phyloP scores from a whole-genome alignment of 2,888 invertebrate genomes.

The Hemicrepidius hirtus region DNA sequence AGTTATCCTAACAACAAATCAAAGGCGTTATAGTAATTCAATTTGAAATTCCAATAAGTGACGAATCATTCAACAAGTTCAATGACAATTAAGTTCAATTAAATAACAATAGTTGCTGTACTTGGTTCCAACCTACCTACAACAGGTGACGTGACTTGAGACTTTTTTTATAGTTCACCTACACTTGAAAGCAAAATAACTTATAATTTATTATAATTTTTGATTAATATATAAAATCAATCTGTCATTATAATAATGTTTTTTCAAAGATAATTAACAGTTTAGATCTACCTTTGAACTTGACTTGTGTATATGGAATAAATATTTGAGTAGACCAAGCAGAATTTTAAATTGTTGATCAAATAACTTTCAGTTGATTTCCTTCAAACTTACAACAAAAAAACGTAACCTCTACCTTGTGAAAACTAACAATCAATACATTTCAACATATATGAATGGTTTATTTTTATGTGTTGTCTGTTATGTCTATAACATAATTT shows the following conservation, averaged over 20 bases:
- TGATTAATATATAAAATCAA: not conserved
- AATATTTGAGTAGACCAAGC: not conserved
- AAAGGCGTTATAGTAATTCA: not conserved
- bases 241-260: no score
- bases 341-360: not conserved
- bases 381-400: not conserved
- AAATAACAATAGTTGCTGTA: conserved; percentile 29
- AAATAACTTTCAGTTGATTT: not conserved
- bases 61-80: conserved; percentile 35
- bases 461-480: conserved; percentile 10
- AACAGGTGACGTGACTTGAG: conserved; percentile 9
- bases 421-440: not conserved
- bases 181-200: conserved; percentile 7
- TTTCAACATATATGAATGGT: not conserved
- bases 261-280: no score
- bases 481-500: conserved; percentile 9
- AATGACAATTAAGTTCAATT: conserved; percentile 37
- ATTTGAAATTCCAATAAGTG: conserved; percentile 20
- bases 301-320: not conserved
- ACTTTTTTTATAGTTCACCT: conserved; percentile 2
- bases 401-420: conserved; percentile 5
- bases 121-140: conserved; percentile 12
- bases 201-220: conserved; percentile 3
- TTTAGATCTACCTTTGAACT: no score
- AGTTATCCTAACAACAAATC: not conserved